Conservation (phyloP, 2,888 invertebrate genomes). For the Rhogogaster chlorosoma region DNA sequence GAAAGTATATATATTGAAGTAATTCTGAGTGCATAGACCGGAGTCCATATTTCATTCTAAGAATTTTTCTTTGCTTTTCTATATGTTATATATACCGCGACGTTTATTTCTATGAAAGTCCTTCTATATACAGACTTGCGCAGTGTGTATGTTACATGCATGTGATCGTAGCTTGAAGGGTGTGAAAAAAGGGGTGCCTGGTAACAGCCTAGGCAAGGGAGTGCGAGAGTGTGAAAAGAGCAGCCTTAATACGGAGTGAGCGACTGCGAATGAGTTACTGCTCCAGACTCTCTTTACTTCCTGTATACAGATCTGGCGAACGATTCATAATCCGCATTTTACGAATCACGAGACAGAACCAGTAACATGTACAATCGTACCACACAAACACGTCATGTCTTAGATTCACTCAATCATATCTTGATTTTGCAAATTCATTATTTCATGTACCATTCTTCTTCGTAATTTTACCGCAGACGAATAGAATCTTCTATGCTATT, state of each 20-base stretch:
- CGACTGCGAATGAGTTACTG: constrained; percentile 32
- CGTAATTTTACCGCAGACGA: neutral
- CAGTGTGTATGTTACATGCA: neutral
- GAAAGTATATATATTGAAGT: neutral
- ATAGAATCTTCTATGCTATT: neutral
- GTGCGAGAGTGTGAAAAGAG: constrained; percentile 35
- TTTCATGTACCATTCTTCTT: neutral
- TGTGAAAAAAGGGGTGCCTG: constrained; percentile 27
- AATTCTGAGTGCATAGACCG: neutral
- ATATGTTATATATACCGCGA: neutral
- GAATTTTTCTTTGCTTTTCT: neutral
- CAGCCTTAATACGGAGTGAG: constrained; percentile 14
- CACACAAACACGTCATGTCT: neutral
- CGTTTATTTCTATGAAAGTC: neutral
- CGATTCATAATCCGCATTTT: neutral
- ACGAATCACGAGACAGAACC: neutral
- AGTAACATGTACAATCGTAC: neutral
- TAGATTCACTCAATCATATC: neutral
- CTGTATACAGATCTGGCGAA: neutral
- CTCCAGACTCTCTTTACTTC: constrained; percentile 16
- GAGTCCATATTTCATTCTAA: neutral
- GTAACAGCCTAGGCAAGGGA: constrained; percentile 2
- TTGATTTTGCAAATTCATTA: neutral
- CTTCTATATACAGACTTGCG: neutral
- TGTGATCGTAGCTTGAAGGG: neutral